Evolutionary conservation across 2,113 vertebrate species (phyloP).

Genomic region (Ceratotherium simum): DNA sequence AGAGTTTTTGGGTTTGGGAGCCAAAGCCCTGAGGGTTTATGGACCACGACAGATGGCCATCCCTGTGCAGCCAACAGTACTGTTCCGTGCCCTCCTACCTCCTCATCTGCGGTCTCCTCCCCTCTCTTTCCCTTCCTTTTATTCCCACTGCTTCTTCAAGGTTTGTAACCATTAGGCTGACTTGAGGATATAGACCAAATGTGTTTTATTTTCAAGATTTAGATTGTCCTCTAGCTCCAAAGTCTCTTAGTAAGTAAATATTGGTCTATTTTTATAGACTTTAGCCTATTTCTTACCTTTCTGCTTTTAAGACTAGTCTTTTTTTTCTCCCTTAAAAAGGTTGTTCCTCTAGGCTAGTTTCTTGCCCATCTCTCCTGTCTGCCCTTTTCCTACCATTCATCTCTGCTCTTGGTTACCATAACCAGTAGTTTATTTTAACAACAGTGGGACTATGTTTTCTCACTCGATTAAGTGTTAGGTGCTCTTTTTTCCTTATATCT

Average conservation of each 20-base stretch:
- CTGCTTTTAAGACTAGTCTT: background rate
- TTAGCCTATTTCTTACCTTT: background rate
- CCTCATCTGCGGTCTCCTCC: fast-evolving
- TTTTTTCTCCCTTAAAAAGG: background rate
- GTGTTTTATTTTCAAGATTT: background rate
- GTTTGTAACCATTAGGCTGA: background rate
- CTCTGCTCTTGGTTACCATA: background rate
- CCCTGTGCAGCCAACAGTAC: background rate
- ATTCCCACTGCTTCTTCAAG: background rate
- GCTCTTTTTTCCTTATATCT: background rate
- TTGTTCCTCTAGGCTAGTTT: background rate
- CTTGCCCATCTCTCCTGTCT: background rate
- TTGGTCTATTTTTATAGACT: background rate
- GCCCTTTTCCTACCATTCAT: background rate
- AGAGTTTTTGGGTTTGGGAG: slow-evolving; percentile 41
- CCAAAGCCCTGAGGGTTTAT: slow-evolving; percentile 64
- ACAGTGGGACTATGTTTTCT: background rate
- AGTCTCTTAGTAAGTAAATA: background rate
- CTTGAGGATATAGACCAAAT: background rate
- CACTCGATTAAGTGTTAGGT: background rate
- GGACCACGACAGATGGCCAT: slow-evolving; percentile 58
- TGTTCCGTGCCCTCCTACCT: background rate
- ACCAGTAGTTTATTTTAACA: background rate
- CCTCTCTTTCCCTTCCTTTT: background rate
- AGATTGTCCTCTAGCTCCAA: background rate